Conservation (phyloP, 1,140 invertebrate genomes). For the Megalonaias nervosa region DNA sequence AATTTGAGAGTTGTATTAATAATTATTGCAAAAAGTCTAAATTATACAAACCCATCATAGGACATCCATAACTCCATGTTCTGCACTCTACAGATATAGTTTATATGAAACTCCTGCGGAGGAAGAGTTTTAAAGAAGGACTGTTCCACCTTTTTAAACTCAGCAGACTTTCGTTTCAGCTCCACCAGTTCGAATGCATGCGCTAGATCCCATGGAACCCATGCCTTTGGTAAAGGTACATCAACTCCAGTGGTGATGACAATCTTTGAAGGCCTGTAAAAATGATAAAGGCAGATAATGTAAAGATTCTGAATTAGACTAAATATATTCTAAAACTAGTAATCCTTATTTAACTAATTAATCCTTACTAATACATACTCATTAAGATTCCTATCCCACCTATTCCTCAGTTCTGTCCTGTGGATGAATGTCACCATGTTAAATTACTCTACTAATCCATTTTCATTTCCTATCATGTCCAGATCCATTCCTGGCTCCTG, state of each 20-base stretch:
- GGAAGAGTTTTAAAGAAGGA: slow-evolving; percentile 32
- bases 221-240: neutral
- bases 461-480: no score
- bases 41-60: slow-evolving; percentile 32
- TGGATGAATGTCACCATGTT: no score
- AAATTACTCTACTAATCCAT: no score
- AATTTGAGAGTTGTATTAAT: neutral
- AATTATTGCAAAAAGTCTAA: neutral
- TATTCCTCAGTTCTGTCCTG: no score
- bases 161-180: no score
- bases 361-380: no score
- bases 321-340: no score
- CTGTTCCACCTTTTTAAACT: slow-evolving; percentile 31
- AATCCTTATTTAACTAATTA: no score
- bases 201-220: neutral
- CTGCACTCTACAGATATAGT: slow-evolving; percentile 32
- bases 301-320: neutral
- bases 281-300: neutral
- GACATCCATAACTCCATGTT: slow-evolving; percentile 42
- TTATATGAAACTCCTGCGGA: slow-evolving; percentile 8
- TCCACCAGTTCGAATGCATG: neutral
- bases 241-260: neutral
- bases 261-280: neutral
- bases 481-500: no score
- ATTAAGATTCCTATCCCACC: no score